phyloP scores from a whole-genome alignment of 92 coral and sea anemone species.

The Scolanthus callimorphus region DNA sequence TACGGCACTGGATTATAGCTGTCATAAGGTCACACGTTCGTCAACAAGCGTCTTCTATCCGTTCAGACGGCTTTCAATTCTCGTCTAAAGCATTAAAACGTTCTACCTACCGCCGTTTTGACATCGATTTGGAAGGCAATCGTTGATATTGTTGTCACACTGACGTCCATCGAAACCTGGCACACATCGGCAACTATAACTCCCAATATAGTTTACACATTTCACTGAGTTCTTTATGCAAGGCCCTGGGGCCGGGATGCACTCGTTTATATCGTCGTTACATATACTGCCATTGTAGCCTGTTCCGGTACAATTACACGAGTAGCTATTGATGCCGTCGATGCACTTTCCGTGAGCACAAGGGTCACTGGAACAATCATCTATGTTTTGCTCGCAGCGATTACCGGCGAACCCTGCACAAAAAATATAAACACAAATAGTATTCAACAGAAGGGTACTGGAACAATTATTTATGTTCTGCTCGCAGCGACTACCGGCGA shows the following conservation, averaged over 20 bases:
- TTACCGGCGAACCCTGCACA: constrained; percentile 85
- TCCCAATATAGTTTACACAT: constrained; percentile 73
- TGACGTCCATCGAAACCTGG: constrained; percentile 61
- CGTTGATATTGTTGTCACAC: constrained; percentile 73
- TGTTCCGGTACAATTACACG: constrained; percentile 76
- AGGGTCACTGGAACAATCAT: constrained; percentile 70
- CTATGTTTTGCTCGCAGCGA: constrained; percentile 60
- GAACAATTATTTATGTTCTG: no score
- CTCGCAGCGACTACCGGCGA: no score
- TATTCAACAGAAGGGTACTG: no score
- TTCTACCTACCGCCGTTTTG: constrained; percentile 73
- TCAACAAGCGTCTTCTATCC: no score
- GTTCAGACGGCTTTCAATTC: no score
- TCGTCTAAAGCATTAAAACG: no score
- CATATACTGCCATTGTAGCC: constrained; percentile 77
- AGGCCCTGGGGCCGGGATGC: constrained; percentile 33
- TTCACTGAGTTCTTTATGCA: constrained; percentile 68
- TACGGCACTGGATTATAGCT: no score
- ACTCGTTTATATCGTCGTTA: constrained; percentile 68
- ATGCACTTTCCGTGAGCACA: constrained; percentile 61
- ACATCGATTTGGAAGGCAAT: constrained; percentile 71
- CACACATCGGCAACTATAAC: constrained; percentile 61
- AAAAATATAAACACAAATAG: no score
- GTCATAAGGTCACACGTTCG: no score
- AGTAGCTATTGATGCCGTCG: constrained; percentile 54